Percentiles rank a stretch among this genome's conserved stretches.
phyloP scores from a whole-genome alignment of 1,140 invertebrate species.

The Drosophila obscura region DNA sequence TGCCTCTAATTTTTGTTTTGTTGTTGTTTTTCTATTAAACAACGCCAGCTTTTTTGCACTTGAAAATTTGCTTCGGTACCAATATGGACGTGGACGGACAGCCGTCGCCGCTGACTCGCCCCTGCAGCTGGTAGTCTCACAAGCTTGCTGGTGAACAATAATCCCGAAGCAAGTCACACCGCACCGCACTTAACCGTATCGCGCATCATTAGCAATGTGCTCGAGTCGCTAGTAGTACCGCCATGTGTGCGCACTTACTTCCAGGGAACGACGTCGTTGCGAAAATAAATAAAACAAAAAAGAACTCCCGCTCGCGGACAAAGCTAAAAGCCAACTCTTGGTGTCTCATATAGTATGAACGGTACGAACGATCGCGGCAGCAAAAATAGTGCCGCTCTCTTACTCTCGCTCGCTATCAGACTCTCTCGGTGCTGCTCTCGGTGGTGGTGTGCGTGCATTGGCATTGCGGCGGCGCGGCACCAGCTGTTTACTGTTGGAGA shows the following conservation, averaged over 20 bases:
- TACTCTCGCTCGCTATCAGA: neutral
- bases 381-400: neutral
- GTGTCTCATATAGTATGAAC: slow-evolving; percentile 4
- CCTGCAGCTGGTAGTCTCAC: slow-evolving; percentile 24
- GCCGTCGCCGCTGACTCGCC: slow-evolving; percentile 15
- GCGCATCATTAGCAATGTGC: slow-evolving; percentile 14
- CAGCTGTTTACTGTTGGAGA: slow-evolving; percentile 12
- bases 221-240: neutral
- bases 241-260: slow-evolving; percentile 35
- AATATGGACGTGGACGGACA: slow-evolving; percentile 6
- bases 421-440: neutral
- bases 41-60: slow-evolving; percentile 43
- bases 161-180: slow-evolving; percentile 11
- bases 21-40: slow-evolving; percentile 39
- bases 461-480: slow-evolving; percentile 37
- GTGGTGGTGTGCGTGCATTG: neutral
- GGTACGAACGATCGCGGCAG: slow-evolving; percentile 11
- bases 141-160: slow-evolving; percentile 8
- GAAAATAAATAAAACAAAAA: slow-evolving; percentile 44
- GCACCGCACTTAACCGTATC: neutral
- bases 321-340: slow-evolving; percentile 8
- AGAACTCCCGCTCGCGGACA: slow-evolving; percentile 32
- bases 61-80: slow-evolving; percentile 3
- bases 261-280: slow-evolving; percentile 33
- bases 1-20: slow-evolving; percentile 17